Percentiles rank a stretch among this genome's conserved stretches.
Evolutionary conservation across 2,113 vertebrate species (phyloP).

Genomic region (Psittacus erithacus): DNA sequence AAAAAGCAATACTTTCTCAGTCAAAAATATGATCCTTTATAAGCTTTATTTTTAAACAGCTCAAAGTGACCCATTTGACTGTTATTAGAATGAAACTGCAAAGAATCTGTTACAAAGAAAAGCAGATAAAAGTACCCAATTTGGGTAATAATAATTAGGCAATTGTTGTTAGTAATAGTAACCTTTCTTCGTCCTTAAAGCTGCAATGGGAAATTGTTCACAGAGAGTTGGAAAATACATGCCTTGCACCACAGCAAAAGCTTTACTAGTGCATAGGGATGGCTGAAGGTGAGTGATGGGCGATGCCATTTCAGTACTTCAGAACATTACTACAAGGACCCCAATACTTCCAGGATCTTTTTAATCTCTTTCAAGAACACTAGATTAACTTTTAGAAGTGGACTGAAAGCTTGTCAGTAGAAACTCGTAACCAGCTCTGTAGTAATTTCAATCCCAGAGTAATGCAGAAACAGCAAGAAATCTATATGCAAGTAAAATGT

Average conservation of each 20-base stretch:
- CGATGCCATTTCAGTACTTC: not conserved
- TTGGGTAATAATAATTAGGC: not conserved
- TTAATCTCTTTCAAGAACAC: not conserved
- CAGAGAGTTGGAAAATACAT: not conserved
- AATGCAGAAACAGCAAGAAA: not conserved
- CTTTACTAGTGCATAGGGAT: not conserved
- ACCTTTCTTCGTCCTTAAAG: not conserved
- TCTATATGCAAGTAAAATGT: not conserved
- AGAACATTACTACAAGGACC: not conserved
- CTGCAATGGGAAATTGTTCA: not conserved
- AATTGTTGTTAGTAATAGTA: not conserved
- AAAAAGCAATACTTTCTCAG: not conserved
- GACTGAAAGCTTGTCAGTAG: not conserved
- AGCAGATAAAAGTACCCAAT: not conserved
- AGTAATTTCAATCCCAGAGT: not conserved
- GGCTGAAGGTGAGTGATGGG: not conserved
- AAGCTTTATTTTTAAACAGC: not conserved
- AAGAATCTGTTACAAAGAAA: not conserved
- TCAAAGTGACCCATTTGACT: not conserved
- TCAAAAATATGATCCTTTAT: not conserved
- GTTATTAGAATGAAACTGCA: not conserved
- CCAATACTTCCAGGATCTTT: not conserved
- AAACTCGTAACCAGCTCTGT: not conserved
- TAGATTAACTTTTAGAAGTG: not conserved
- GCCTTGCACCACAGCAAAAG: not conserved